Evolutionary conservation across 2,888 invertebrate species (phyloP), one percentile per base, ranked within the genome.

Genomic region (Lypha dubia): DNA sequence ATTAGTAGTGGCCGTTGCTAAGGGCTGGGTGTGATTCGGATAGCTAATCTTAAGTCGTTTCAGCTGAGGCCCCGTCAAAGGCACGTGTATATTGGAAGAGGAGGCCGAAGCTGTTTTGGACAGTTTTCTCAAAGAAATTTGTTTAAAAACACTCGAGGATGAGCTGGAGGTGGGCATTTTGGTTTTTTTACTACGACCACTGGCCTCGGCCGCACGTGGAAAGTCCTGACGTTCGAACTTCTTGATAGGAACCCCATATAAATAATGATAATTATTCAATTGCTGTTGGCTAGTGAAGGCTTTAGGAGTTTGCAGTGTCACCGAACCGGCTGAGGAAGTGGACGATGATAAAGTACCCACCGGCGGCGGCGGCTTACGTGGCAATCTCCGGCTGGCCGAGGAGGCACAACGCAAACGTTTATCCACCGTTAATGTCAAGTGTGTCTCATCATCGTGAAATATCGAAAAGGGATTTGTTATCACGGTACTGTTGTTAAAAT

Each of bases 391-490:
- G 20, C 85, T 83, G 11, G 79, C 79, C 60, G 85, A 87, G 0
- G 86, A 87, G n/a, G 89, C 89, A 51, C 86, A 87, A 11, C 90
- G 87, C 24, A 89, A 85, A 0, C 90, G 88, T 1, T 89, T 87
- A 62, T 90, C 90, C 0, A 90, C 89, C 56, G 88, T 89, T 0
- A 90, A 83, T 3, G 89, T 90, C 15, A 90, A 87, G 15, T 89
- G 88, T 1, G 80, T 65, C 28, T 86, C 85, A 49, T 86, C 86
- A 41, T 92, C 92, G 76, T 91, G 91, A 51, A 90, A 91, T 41
- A 90, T 91, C 60, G 91, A 91, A 85, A 92, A 92, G 32, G 92
- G 92, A 87, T 92, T 92, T 11, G 92, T 91, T 41, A 92, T 92
- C 32, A 92, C 92, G 76, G 91, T 92, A 41, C 91, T 92, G 85